Evolutionary conservation across 1,140 invertebrate species (phyloP).

Genomic region (Drosophila sulfurigaster): DNA sequence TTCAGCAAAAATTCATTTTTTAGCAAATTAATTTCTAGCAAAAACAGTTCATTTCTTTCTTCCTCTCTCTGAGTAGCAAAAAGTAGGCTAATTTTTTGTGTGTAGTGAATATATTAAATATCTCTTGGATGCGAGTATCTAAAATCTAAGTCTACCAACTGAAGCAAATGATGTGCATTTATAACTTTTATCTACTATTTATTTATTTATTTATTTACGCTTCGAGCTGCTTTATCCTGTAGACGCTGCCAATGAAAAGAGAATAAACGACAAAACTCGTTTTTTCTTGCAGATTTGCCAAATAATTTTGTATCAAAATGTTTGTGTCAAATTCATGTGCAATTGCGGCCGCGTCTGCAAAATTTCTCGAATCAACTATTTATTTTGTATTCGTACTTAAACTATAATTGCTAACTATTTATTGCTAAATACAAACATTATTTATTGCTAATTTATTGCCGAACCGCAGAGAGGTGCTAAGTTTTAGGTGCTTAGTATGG

Average conservation of each 20-base stretch:
- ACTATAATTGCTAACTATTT: conserved; percentile 53
- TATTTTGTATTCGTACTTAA: conserved; percentile 35
- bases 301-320: conserved; percentile 82
- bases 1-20: conserved; percentile 12
- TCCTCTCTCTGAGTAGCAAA: conserved; percentile 45
- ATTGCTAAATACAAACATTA: conserved; percentile 51
- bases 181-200: conserved; percentile 71
- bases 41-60: conserved; percentile 14
- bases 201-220: conserved; percentile 62
- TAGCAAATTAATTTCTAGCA: conserved; percentile 47
- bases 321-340: conserved; percentile 69
- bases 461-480: conserved; percentile 71
- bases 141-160: conserved; percentile 66
- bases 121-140: conserved; percentile 55
- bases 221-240: conserved; percentile 37
- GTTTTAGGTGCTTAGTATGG: conserved; percentile 57
- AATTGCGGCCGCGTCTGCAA: conserved; percentile 36
- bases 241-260: neutral
- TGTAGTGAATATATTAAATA: conserved; percentile 61
- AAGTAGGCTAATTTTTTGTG: conserved; percentile 68
- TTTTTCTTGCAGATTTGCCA: conserved; percentile 60
- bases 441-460: conserved; percentile 60
- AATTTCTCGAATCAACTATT: conserved; percentile 37
- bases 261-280: neutral
- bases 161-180: conserved; percentile 74